A percentile compares a stretch with the other conserved stretches of the same genome.
phyloP scores from a whole-genome alignment of 2,888 invertebrate genomes.

The Aricia artaxerxes region DNA sequence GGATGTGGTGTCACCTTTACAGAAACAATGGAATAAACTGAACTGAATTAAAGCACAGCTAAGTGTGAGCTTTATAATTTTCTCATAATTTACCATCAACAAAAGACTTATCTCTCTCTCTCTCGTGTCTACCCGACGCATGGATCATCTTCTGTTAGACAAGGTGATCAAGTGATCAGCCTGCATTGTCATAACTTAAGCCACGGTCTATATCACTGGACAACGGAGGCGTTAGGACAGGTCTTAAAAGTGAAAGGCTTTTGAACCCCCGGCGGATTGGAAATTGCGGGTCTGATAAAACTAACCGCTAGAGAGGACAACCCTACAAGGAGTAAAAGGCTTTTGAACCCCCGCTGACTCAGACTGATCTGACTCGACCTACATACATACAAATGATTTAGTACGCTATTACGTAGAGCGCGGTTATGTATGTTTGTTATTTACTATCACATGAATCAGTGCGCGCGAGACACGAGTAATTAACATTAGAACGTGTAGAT shows the following conservation, averaged over 20 bases:
- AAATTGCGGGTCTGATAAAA: no score
- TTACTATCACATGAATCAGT: neutral
- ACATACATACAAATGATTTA: constrained; percentile 2
- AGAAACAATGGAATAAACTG: no score
- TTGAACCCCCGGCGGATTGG: neutral
- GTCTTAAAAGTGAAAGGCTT: no score
- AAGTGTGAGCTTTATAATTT: no score
- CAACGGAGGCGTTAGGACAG: no score
- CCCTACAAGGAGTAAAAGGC: neutral
- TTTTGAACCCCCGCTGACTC: neutral
- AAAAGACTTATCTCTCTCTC: no score
- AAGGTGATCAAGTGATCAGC: neutral
- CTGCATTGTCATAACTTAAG: neutral
- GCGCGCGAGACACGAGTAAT: neutral
- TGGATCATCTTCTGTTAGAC: neutral
- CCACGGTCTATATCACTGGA: neutral
- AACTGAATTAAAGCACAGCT: no score
- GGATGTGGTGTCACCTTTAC: no score
- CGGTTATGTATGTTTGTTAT: constrained; percentile 10
- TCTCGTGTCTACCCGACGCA: neutral
- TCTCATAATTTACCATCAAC: no score
- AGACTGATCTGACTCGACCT: neutral
- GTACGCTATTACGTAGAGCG: neutral
- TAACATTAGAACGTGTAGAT: neutral
- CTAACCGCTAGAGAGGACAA: no score